Conservation (phyloP, 2,888 invertebrate species). For the Sinopyrophorus schimmeli region DNA sequence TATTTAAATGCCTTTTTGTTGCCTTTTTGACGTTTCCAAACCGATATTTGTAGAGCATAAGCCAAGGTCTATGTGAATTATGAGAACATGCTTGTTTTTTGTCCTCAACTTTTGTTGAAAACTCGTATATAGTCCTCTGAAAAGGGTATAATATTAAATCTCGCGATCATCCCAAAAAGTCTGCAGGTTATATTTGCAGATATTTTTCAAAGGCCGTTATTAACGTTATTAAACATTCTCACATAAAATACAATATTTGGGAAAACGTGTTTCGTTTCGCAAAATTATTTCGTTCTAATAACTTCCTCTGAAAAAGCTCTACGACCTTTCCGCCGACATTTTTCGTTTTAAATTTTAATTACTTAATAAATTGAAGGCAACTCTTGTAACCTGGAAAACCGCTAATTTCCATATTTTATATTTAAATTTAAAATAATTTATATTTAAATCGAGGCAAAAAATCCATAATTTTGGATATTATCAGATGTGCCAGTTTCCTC, state of each 20-base stretch:
- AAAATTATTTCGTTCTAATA: not conserved
- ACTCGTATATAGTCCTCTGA: slow-evolving; percentile 9
- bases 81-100: slow-evolving; percentile 24
- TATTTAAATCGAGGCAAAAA: no score
- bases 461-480: no score
- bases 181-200: slow-evolving; percentile 11
- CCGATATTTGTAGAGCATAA: slow-evolving; percentile 23
- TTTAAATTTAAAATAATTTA: no score
- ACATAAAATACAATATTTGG: not conserved
- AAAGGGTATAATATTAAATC: slow-evolving; percentile 16
- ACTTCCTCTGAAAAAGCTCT: not conserved
- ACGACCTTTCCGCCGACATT: not conserved
- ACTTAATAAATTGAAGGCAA: not conserved
- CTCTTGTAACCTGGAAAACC: no score
- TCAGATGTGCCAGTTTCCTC: no score
- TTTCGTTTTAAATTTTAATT: not conserved
- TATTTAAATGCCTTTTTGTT: slow-evolving; percentile 26
- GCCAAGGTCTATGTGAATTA: slow-evolving; percentile 27
- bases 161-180: slow-evolving; percentile 8
- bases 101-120: slow-evolving; percentile 16
- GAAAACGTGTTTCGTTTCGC: not conserved
- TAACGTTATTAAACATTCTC: slow-evolving; percentile 7
- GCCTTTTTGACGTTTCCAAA: slow-evolving; percentile 18
- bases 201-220: not conserved
- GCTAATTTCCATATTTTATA: no score